Base-by-base conservation (phyloP, 2,888 invertebrate species). In the Agrochola macilenta region DNA sequence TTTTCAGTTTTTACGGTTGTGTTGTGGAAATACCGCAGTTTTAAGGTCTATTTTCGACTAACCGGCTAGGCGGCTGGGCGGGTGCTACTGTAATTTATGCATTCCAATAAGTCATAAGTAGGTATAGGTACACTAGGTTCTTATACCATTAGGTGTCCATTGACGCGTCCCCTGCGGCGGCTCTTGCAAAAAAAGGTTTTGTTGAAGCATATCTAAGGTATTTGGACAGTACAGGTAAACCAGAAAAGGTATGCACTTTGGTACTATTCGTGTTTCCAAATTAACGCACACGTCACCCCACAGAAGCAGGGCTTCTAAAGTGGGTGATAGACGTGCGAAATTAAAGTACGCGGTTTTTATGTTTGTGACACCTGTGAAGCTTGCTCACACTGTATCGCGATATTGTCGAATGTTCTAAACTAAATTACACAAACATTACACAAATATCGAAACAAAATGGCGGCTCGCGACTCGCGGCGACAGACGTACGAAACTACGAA, bases 1-100 rank as follows among this genome's bases (percentile, higher is more conserved):
- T 78, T n/a, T 66, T 58, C 2, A 58, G 26, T 43, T 39, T 78
- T 7, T 43, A 65, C 30, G 35, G 5, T 26, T 20, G 0, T 7
- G 30, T 54, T 17, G 11, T 35, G 11, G 5, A 30, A 43, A 70
- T 9, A 26, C 1, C 14, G 23, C 1, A 43, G 35, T 35, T n/a
- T 0, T 20, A 7, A 58, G n/a, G 17, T 0, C 1, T 14, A 20
- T 54, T 69, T 71, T 43, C 1, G 2, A 17, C 1, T 4, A 35
- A 8, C 8, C 4, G 2, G n/a, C 9, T 17, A 12, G 3, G 17
- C 5, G 7, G 43, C 0, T 30, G 7, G 12, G 2, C n/a, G 9
- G 39, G 8, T 17, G 20, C 5, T 23, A 66, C n/a, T 46, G n/a
- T n/a, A n/a, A 46, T 17, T 43, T 14, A 43, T 52, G 20, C 52